Percentiles rank a stretch among this genome's conserved stretches.
Evolutionary conservation across 2,797 vertebrate genomes (phyloP).

Genomic region (Muraenolepis orangiensis): DNA sequence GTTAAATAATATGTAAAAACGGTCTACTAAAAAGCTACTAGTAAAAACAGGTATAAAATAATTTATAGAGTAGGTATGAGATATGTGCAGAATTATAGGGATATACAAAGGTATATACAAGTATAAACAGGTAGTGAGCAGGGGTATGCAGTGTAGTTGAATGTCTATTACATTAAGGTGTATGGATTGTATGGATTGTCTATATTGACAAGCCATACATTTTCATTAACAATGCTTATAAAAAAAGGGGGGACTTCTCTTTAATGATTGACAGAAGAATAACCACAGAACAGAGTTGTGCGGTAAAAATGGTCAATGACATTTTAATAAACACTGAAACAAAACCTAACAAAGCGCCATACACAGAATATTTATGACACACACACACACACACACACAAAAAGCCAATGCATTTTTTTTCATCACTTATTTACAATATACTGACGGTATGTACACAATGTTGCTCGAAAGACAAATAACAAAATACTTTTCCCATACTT

Average conservation of each 20-base stretch:
- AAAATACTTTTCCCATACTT: conserved; percentile 79
- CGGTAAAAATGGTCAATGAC: conserved; percentile 72
- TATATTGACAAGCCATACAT: background rate
- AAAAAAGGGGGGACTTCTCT: background rate
- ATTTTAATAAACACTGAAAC: conserved; percentile 88
- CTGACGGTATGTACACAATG: conserved; percentile 71
- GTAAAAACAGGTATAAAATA: too few species aligned
- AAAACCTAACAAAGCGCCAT: conserved; percentile 76
- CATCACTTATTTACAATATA: conserved; percentile 85
- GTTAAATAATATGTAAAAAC: too few species aligned
- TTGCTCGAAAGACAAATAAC: conserved; percentile 80
- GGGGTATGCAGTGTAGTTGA: too few species aligned
- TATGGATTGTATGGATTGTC: too few species aligned
- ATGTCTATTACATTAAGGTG: too few species aligned
- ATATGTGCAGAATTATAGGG: too few species aligned
- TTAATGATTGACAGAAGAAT: background rate
- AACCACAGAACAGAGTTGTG: conserved; percentile 59
- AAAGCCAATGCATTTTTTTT: conserved; percentile 71
- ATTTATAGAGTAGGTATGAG: too few species aligned
- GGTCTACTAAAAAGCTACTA: too few species aligned
- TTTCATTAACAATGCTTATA: background rate
- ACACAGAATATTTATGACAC: conserved; percentile 80
- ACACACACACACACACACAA: conserved; percentile 86
- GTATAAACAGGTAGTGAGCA: too few species aligned
- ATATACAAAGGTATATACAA: too few species aligned